Evolutionary conservation across 2,797 vertebrate genomes (phyloP).

Genomic region (Aphelocoma californica): DNA sequence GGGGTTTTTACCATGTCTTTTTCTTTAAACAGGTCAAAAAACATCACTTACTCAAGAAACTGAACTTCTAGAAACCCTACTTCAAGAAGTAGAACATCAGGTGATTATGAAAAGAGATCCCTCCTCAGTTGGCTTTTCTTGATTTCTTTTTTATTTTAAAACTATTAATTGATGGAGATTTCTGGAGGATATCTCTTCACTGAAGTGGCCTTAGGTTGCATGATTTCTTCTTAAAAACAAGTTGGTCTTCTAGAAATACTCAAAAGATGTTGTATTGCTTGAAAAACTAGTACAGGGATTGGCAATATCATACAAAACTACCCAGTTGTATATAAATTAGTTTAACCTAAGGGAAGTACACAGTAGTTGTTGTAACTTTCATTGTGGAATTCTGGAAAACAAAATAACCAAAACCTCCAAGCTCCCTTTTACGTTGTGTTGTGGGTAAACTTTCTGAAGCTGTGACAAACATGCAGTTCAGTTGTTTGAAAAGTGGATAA

Average conservation of each 20-base stretch:
- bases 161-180: background rate
- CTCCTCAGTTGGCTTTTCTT: background rate
- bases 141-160: background rate
- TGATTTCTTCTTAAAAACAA: background rate
- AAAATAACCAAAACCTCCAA: background rate
- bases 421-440: background rate
- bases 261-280: background rate
- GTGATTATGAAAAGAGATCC: conserved; percentile 69
- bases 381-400: background rate
- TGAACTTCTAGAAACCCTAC: conserved; percentile 93
- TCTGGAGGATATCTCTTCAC: background rate
- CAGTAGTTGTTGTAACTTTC: background rate
- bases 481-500: background rate
- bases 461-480: background rate
- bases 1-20: background rate
- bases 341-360: background rate
- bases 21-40: conserved; percentile 88
- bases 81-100: conserved; percentile 99
- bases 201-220: background rate
- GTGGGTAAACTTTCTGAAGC: background rate
- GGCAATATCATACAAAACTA: background rate
- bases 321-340: rapidly evolving
- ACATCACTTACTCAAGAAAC: conserved; percentile 98
- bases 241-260: background rate
- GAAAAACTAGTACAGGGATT: background rate